Percentiles rank a stretch among this genome's conserved stretches.
phyloP scores from a whole-genome alignment of 2,113 vertebrate genomes.

The Pollachius pollachius region DNA sequence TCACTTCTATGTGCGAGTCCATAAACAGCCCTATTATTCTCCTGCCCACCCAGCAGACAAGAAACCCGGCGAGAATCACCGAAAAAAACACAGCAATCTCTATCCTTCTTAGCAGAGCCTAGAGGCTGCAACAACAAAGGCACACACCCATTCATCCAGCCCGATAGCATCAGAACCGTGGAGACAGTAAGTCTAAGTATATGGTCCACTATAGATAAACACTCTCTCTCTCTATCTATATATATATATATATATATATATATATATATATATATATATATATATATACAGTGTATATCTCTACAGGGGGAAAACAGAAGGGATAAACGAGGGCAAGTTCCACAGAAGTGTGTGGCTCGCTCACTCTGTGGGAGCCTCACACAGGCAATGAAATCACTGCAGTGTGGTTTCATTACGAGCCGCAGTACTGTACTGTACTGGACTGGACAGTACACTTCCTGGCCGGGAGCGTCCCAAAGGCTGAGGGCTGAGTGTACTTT shows the following conservation, averaged over 20 bases:
- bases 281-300: too few species aligned
- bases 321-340: constrained; percentile 38
- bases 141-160: constrained; percentile 49
- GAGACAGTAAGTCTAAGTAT: constrained; percentile 24
- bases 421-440: constrained; percentile 9
- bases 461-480: not conserved
- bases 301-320: constrained; percentile 5
- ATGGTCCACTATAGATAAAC: constrained; percentile 8
- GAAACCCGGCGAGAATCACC: too few species aligned
- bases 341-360: not conserved
- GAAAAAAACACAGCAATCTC: constrained; percentile 38
- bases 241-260: too few species aligned
- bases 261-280: too few species aligned
- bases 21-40: constrained; percentile 54
- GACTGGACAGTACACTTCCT: constrained; percentile 38
- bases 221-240: too few species aligned
- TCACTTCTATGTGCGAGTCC: constrained; percentile 23
- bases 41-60: constrained; percentile 25
- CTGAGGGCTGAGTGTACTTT: not conserved
- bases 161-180: constrained; percentile 49
- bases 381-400: constrained; percentile 46
- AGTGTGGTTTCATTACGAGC: constrained; percentile 33
- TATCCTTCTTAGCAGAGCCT: constrained; percentile 14
- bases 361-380: not conserved
- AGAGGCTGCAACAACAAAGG: not conserved